Percentiles rank a stretch among this genome's conserved stretches.
These are phyloP conservation scores for Falco concolor DNA, from an alignment of 2,797 vertebrate genomes.

Conservation along the genomic window DNA sequence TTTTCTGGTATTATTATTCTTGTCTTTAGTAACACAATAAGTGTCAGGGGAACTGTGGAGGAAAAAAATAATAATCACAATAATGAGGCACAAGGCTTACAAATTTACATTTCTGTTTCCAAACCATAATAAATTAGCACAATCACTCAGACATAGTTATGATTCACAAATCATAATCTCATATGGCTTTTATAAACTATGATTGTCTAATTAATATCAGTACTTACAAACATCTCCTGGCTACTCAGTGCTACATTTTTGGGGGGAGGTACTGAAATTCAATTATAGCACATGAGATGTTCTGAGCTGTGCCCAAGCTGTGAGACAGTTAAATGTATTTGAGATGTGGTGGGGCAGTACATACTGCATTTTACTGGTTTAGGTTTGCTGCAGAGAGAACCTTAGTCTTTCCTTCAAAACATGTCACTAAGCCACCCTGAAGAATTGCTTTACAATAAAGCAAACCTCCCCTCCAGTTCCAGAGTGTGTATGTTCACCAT, in stretches of 20 bases:
- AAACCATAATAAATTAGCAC: constrained; percentile 52
- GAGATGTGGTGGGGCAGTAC: accelerated
- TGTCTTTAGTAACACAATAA: constrained; percentile 4
- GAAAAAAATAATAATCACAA: constrained; percentile 3
- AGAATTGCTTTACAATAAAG: background rate
- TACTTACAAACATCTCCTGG: constrained; percentile 49
- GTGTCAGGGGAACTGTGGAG: background rate
- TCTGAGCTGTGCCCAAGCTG: background rate
- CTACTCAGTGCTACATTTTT: constrained; percentile 41
- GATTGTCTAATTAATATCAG: constrained; percentile 68
- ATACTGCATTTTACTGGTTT: background rate
- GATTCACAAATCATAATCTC: constrained; percentile 61
- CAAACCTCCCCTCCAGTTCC: background rate
- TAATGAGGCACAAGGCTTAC: constrained; percentile 18
- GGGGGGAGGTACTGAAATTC: constrained; percentile 55
- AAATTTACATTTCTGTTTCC: constrained; percentile 39
- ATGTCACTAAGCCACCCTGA: background rate
- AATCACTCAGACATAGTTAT: constrained; percentile 42
- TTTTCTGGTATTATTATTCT: background rate
- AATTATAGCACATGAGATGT: constrained; percentile 25
- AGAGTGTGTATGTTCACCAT: background rate
- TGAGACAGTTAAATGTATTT: background rate
- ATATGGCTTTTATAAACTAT: constrained; percentile 41
- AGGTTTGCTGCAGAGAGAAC: background rate
- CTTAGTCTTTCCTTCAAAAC: background rate